Percentiles rank a stretch among this genome's conserved stretches.
Conservation (phyloP, 2,113 vertebrate species). For the Malurus elegans region DNA sequence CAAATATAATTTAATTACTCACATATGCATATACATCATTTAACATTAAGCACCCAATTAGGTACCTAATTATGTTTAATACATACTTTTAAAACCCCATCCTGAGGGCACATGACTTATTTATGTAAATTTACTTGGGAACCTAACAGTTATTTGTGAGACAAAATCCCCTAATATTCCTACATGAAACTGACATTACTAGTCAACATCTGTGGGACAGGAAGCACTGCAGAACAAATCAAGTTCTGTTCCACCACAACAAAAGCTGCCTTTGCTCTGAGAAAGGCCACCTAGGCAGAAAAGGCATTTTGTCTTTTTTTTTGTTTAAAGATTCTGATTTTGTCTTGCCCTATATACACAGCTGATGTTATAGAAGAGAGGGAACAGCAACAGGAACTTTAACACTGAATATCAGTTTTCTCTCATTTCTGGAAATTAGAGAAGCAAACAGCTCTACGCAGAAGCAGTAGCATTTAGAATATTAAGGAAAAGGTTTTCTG, state of each 20-base stretch:
- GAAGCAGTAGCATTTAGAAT: background rate
- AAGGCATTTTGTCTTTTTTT: background rate
- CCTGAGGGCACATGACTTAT: background rate
- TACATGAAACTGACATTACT: background rate
- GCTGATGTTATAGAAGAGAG: background rate
- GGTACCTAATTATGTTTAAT: background rate
- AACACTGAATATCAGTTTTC: background rate
- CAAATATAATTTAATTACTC: constrained; percentile 18
- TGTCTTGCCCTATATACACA: background rate
- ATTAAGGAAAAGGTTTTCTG: background rate
- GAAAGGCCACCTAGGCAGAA: background rate
- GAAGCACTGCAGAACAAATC: background rate
- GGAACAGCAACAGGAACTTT: background rate
- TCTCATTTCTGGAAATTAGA: background rate
- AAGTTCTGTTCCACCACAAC: background rate
- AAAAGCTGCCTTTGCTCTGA: background rate
- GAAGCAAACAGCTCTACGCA: background rate
- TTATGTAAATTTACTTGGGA: background rate
- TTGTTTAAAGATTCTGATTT: background rate
- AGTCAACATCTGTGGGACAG: background rate
- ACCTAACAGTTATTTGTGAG: background rate
- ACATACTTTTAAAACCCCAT: background rate
- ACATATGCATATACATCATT: background rate
- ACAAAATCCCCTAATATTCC: background rate
- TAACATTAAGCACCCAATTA: background rate